phyloP scores from a whole-genome alignment of 2,888 invertebrate genomes.

The Phyto melanocephala region DNA sequence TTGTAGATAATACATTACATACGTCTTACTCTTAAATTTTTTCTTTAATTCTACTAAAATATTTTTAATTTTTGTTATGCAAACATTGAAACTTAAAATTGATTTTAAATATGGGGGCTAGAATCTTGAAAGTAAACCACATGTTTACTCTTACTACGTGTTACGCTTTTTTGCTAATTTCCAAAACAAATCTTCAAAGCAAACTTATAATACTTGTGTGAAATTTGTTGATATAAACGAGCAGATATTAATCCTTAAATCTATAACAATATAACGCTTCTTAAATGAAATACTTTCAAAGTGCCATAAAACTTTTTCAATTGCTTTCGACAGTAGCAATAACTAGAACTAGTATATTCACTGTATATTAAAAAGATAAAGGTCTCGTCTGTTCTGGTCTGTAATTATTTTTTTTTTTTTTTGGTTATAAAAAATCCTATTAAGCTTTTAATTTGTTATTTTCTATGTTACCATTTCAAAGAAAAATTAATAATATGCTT shows the following conservation, averaged over 20 bases:
- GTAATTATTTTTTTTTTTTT: too few species aligned
- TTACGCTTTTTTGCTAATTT: too few species aligned
- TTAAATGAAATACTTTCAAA: constrained; percentile 1
- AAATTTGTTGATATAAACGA: neutral
- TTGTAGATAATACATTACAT: too few species aligned
- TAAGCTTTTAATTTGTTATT: neutral
- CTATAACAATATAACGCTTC: constrained; percentile 13
- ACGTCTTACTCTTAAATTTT: too few species aligned
- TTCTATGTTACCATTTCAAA: neutral
- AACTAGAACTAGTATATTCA: neutral
- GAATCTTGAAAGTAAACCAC: too few species aligned
- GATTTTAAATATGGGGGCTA: too few species aligned
- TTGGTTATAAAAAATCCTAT: neutral
- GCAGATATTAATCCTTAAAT: neutral
- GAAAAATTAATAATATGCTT: constrained; percentile 23
- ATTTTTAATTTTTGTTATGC: too few species aligned
- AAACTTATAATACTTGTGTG: neutral
- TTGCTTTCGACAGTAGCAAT: neutral
- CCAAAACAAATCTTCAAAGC: neutral
- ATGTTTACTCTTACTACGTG: too few species aligned
- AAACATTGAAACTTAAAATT: too few species aligned
- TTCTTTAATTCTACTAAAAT: too few species aligned
- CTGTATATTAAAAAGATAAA: neutral
- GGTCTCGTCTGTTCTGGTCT: too few species aligned
- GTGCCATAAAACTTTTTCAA: constrained; percentile 23